Evolutionary conservation across 2,888 invertebrate genomes (phyloP).

Genomic region (Chymomyza amoena): DNA sequence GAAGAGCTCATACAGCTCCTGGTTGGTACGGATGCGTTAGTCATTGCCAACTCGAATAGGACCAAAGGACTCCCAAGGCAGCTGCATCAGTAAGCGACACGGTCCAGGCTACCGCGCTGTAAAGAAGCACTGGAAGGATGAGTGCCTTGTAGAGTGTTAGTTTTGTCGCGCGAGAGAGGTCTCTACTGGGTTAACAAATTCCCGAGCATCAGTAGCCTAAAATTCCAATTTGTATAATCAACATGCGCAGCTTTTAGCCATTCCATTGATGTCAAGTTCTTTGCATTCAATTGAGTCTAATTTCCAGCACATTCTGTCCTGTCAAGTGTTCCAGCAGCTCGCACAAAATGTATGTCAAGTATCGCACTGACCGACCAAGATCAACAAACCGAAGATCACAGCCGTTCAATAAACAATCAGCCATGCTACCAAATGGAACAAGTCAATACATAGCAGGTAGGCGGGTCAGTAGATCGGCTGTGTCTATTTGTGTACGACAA

Average conservation of each 20-base stretch:
- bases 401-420: slow-evolving; percentile 34
- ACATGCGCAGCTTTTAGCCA: background rate
- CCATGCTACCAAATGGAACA: background rate
- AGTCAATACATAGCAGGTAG: background rate
- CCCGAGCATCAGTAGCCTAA: no score
- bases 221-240: no score
- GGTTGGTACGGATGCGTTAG: no score
- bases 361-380: slow-evolving; percentile 21
- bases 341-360: slow-evolving; percentile 51
- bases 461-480: background rate
- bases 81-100: no score
- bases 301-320: background rate
- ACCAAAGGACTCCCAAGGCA: no score
- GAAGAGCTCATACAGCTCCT: no score
- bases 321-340: slow-evolving; percentile 27
- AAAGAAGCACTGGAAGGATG: no score
- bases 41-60: no score
- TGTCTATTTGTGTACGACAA: background rate
- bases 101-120: no score
- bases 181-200: no score
- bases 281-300: background rate
- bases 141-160: no score
- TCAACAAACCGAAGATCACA: slow-evolving; percentile 42
- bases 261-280: slow-evolving; percentile 47
- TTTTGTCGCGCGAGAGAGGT: no score